Evolutionary conservation across 2,113 vertebrate species (phyloP).

Genomic region (Cyrtonyx montezumae): DNA sequence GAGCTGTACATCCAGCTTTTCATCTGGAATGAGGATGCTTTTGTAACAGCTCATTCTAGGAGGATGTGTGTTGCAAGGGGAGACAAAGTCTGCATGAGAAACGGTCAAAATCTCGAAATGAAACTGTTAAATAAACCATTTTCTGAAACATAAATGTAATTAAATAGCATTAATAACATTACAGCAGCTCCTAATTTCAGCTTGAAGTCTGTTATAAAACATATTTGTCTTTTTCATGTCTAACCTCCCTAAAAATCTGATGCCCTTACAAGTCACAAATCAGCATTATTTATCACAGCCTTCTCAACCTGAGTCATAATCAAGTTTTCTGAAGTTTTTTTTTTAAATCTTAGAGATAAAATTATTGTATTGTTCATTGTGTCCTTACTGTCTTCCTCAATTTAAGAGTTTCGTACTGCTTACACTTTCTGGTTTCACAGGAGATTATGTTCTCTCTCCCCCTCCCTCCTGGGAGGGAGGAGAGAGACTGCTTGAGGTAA

Average conservation of each 20-base stretch:
- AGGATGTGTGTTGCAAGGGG: neutral
- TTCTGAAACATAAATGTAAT: neutral
- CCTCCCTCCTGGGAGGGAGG: neutral
- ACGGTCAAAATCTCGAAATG: neutral
- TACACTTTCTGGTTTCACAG: neutral
- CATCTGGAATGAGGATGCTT: neutral
- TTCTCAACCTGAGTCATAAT: neutral
- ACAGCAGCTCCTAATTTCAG: neutral
- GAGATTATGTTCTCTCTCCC: neutral
- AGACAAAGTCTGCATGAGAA: neutral
- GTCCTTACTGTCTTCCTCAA: neutral
- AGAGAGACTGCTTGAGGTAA: neutral
- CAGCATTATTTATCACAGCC: neutral
- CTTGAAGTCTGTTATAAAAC: neutral
- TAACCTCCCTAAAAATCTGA: neutral
- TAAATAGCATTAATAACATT: neutral
- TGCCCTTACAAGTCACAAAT: neutral
- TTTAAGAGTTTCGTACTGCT: neutral
- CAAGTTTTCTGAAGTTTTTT: neutral
- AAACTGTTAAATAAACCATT: conserved; percentile 10
- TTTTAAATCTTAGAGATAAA: neutral
- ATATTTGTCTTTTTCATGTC: neutral
- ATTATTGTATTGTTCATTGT: neutral
- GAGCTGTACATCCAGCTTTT: neutral
- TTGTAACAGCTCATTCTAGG: neutral